Evolutionary conservation across 2,888 invertebrate genomes (phyloP).

Genomic region (Conchocele bisecta): DNA sequence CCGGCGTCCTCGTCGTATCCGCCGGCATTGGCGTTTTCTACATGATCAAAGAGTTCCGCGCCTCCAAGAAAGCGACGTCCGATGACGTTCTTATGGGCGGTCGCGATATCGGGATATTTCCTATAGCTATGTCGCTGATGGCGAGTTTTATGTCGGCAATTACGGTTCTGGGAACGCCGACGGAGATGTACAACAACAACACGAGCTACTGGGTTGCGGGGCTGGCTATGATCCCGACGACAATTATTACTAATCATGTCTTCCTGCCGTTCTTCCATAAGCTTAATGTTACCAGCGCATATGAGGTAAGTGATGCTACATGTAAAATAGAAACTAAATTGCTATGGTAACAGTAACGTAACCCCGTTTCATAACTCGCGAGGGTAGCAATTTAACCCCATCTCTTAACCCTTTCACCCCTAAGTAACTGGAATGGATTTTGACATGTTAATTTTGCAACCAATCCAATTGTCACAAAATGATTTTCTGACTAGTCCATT

Average conservation of each 20-base stretch:
- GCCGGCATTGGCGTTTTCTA: conserved; percentile 48
- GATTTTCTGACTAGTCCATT: no score
- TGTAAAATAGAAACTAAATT: no score
- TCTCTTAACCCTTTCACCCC: no score
- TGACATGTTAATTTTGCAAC: no score
- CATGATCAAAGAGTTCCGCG: conserved; percentile 35
- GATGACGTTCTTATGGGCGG: conserved; percentile 55
- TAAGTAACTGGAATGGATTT: no score
- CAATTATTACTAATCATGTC: conserved; percentile 83
- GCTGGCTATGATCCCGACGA: conserved; percentile 90
- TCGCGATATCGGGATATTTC: conserved; percentile 83
- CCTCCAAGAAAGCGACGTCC: conserved; percentile 29
- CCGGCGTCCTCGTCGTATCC: conserved; percentile 33
- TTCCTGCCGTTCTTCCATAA: conserved; percentile 73
- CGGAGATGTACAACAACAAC: conserved; percentile 94
- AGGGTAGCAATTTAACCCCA: no score
- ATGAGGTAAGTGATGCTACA: conserved; percentile 75
- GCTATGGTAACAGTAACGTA: no score
- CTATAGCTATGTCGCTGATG: conserved; percentile 93
- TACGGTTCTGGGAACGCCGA: conserved; percentile 94
- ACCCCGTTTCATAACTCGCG: no score
- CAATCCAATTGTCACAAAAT: no score
- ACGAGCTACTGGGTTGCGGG: conserved; percentile 87
- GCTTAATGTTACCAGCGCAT: conserved; percentile 70
- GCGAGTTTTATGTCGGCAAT: conserved; percentile 96